Evolutionary conservation across 2,888 invertebrate genomes (phyloP), one percentile per base, ranked within the genome.

Genomic region (Trimorus sp.): DNA sequence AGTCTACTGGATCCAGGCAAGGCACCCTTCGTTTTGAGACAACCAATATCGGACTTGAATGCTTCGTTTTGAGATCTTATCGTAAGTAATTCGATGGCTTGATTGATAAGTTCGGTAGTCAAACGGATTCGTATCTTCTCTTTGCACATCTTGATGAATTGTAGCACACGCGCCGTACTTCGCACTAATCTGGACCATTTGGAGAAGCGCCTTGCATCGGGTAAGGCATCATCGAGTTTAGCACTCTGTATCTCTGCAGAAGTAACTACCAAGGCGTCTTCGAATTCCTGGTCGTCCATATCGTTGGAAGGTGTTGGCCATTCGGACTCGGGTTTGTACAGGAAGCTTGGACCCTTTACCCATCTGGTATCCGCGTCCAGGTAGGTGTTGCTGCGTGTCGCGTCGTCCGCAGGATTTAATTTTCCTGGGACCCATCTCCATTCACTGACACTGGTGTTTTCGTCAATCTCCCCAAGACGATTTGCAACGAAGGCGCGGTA

Each of bases 341-440:
- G 14, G 42, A 40, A 59, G 7, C 6, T 2, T 7, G 59, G 40
- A 15, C 42, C 40, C 14, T 42, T 59, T 7, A 48, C 36, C 36
- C 37, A 48, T 48, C 62, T 48, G 26, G 14, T n/a, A 37, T 49
- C 11, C 12, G 5, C 5, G 12, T n/a, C 9, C 6, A 14, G 6
- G 8, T 3, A n/a, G 15, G 59, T 42, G 40, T 6, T 14, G 11
- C 60, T 11, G 0, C 59, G 38, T 11, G 14, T 60, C 15, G 12
- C 60, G 45, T 42, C 42, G 14, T 60, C 60, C 16, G 15, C 42
- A 82, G 70, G 89, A 88, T 63, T 89, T 86, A 3, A 87, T 88
- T 15, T 88, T 53, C 59, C 16, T 16, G 60, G 60, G 1, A 38
- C 38, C 38, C 38, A 38, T 38, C 38, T 5, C 38, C 38, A 38